Evolutionary conservation across 64 coral and sea anemone species (phyloP).

Genomic region (Porites australiensis): DNA sequence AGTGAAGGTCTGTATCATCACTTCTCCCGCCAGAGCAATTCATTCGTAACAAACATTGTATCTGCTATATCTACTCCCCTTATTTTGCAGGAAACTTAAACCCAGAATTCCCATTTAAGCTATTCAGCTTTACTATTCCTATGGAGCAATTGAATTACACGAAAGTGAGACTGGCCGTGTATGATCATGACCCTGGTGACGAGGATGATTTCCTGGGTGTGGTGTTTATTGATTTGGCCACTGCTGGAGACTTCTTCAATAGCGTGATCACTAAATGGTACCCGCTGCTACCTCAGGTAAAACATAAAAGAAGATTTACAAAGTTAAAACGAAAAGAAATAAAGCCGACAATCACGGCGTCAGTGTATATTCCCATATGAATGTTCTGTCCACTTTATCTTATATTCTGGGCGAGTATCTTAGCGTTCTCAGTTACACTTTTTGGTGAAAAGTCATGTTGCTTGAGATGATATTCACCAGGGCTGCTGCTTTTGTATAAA

Average conservation of each 20-base stretch:
- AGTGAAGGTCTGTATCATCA: no score
- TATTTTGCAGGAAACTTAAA: slow-evolving; percentile 52
- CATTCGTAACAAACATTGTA: no score
- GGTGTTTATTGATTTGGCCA: slow-evolving; percentile 54
- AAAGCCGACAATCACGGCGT: neutral
- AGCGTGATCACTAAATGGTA: slow-evolving; percentile 66
- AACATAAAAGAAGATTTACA: neutral
- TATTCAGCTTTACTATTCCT: slow-evolving; percentile 67
- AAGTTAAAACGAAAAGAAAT: neutral
- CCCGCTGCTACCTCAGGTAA: slow-evolving; percentile 64
- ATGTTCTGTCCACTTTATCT: no score
- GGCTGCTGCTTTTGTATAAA: no score
- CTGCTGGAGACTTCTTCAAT: slow-evolving; percentile 51
- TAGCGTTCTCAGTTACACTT: no score
- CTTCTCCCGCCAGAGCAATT: no score
- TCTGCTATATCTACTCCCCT: neutral
- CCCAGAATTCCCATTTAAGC: slow-evolving; percentile 62
- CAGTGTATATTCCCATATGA: neutral
- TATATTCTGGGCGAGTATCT: no score
- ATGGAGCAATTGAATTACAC: slow-evolving; percentile 64
- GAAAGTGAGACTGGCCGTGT: slow-evolving; percentile 58
- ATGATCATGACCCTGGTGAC: slow-evolving; percentile 75
- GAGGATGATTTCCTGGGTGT: slow-evolving; percentile 87
- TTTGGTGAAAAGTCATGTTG: no score
- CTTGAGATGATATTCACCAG: no score